Evolutionary conservation across 2,888 invertebrate species (phyloP).

Genomic region (Agelastica alni): DNA sequence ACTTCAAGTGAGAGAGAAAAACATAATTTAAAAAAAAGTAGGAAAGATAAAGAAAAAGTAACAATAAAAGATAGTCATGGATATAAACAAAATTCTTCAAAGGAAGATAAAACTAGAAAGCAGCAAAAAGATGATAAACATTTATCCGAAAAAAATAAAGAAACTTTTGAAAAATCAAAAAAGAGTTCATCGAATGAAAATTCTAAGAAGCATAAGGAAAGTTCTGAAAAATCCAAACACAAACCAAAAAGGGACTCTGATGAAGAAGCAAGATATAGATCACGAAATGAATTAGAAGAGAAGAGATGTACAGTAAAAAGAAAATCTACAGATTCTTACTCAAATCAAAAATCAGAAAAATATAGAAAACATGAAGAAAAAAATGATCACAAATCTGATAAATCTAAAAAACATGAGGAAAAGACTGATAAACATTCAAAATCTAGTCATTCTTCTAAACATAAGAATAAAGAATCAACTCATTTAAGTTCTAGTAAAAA

Average conservation of each 20-base stretch:
- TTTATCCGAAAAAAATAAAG: constrained; percentile 4
- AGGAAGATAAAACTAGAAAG: neutral
- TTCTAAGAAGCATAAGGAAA: neutral
- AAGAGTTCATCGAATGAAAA: no score
- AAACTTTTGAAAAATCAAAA: neutral
- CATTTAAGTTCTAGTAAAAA: constrained; percentile 17
- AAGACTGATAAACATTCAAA: constrained; percentile 14
- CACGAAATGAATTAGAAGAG: constrained; percentile 8
- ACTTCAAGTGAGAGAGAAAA: constrained; percentile 20
- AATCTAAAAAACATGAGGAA: constrained; percentile 12
- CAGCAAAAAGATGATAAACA: constrained; percentile 7
- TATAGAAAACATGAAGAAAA: constrained; percentile 2
- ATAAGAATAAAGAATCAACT: constrained; percentile 10
- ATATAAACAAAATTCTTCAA: neutral
- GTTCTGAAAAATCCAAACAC: constrained; percentile 4
- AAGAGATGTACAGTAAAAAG: constrained; percentile 14
- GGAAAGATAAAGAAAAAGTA: constrained; percentile 4
- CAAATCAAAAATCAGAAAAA: constrained; percentile 1
- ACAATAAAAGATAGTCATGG: neutral
- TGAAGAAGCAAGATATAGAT: constrained; percentile 12
- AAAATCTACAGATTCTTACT: neutral
- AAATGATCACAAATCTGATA: neutral
- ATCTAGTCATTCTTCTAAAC: constrained; percentile 21
- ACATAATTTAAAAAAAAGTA: constrained; percentile 23
- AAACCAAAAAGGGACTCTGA: constrained; percentile 17